These are phyloP conservation scores for Acleris sparsana DNA, from an alignment of 2,888 invertebrate species.

Conservation along the genomic window DNA sequence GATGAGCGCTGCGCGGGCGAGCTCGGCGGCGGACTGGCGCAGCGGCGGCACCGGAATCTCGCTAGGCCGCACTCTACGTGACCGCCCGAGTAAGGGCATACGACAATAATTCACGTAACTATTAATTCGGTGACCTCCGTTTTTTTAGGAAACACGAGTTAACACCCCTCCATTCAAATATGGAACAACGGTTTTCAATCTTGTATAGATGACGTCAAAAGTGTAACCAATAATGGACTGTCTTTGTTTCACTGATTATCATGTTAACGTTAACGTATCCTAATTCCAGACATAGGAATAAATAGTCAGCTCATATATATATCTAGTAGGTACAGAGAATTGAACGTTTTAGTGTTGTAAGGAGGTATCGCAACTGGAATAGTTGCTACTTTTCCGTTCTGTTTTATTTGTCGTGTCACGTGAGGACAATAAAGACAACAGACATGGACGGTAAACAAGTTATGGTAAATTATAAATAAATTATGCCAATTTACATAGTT, in stretches of 20 bases:
- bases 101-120: constrained; percentile 55
- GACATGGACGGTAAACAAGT: constrained; percentile 43
- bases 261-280: constrained; percentile 49
- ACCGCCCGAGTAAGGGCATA: constrained; percentile 58
- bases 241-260: constrained; percentile 59
- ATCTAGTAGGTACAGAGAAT: background rate
- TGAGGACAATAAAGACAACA: constrained; percentile 58
- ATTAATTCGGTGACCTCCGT: constrained; percentile 55
- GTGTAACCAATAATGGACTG: constrained; percentile 45
- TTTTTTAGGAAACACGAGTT: constrained; percentile 54
- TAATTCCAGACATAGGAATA: constrained; percentile 46
- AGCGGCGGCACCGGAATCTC: constrained; percentile 46
- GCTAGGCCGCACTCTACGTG: constrained; percentile 56
- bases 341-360: constrained; percentile 21
- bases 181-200: constrained; percentile 41
- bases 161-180: constrained; percentile 43
- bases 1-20: constrained; percentile 53
- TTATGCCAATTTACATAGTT: constrained; percentile 47
- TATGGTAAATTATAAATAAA: constrained; percentile 45
- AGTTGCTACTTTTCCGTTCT: constrained; percentile 48
- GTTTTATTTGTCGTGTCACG: constrained; percentile 58
- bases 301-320: constrained; percentile 19
- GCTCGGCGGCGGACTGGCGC: constrained; percentile 51
- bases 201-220: constrained; percentile 44
- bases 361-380: constrained; percentile 52